These are phyloP conservation scores for Gymnoscelis rufifasciata DNA, from an alignment of 2,888 invertebrate genomes.

Conservation along the genomic window DNA sequence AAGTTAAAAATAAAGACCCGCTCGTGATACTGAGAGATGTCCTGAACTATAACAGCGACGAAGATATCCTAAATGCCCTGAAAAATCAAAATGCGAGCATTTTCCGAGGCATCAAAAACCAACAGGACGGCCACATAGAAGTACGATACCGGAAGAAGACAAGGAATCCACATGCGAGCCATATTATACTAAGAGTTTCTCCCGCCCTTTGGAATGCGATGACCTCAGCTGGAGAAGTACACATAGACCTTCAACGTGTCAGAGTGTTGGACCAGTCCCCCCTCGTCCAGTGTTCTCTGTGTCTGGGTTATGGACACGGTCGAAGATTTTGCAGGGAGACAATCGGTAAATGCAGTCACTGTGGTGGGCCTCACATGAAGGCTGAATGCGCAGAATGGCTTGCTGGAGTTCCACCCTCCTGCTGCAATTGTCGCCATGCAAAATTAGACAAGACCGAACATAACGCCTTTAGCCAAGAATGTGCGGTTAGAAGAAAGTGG, in stretches of 20 bases:
- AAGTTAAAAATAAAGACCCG: slow-evolving; percentile 23
- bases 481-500: background rate
- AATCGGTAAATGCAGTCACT: slow-evolving; percentile 10
- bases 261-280: background rate
- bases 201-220: background rate
- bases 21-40: slow-evolving; percentile 15
- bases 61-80: background rate
- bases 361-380: slow-evolving; percentile 13
- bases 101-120: background rate
- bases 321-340: background rate
- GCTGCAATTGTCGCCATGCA: background rate
- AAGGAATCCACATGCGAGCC: background rate
- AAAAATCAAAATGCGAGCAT: background rate
- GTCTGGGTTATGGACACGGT: background rate
- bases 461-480: background rate
- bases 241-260: slow-evolving; percentile 2
- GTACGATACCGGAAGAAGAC: background rate
- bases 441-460: background rate
- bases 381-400: slow-evolving; percentile 6
- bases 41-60: slow-evolving; percentile 7
- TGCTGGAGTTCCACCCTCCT: background rate
- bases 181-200: background rate
- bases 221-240: background rate
- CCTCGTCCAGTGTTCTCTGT: slow-evolving; percentile 1
- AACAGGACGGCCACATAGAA: background rate